A percentile compares a stretch with the other conserved stretches of the same genome.
phyloP scores from a whole-genome alignment of 2,888 invertebrate genomes.

The Rhamphomyia laevipes region DNA sequence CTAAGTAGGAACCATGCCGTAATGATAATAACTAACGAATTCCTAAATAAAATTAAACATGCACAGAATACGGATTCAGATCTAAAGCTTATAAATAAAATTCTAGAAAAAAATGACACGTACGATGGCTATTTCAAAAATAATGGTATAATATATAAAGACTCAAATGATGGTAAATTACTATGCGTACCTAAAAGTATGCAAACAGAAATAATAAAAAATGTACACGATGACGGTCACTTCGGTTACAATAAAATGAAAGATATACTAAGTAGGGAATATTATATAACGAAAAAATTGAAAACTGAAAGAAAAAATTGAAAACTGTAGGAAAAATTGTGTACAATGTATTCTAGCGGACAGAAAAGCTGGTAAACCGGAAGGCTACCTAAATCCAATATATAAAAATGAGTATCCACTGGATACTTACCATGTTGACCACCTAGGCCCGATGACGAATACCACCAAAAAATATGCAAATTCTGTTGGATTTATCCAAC shows the following conservation, averaged over 20 bases:
- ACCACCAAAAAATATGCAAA: too few species aligned
- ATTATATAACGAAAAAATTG: conserved; percentile 15
- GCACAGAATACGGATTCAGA: not conserved
- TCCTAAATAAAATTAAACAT: not conserved
- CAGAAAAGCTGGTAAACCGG: not conserved
- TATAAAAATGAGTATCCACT: not conserved
- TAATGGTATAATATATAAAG: not conserved
- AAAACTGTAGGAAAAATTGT: not conserved
- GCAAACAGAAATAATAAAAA: conserved; percentile 24
- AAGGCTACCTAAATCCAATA: not conserved
- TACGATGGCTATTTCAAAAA: not conserved
- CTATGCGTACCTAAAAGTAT: conserved; percentile 24
- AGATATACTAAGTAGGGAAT: conserved; percentile 19
- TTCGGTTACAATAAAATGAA: conserved; percentile 20
- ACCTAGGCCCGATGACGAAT: too few species aligned
- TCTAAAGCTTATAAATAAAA: not conserved
- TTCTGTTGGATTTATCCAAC: too few species aligned
- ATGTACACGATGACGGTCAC: conserved; percentile 26
- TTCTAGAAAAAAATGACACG: not conserved
- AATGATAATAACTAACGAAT: not conserved
- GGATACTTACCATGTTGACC: too few species aligned
- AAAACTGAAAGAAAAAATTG: too few species aligned
- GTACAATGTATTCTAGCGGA: not conserved
- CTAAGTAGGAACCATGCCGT: conserved; percentile 6
- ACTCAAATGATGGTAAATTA: not conserved